Evolutionary conservation across 2,888 invertebrate species (phyloP), one percentile per base, ranked within the genome.

Genomic region (Anthophora plumipes): DNA sequence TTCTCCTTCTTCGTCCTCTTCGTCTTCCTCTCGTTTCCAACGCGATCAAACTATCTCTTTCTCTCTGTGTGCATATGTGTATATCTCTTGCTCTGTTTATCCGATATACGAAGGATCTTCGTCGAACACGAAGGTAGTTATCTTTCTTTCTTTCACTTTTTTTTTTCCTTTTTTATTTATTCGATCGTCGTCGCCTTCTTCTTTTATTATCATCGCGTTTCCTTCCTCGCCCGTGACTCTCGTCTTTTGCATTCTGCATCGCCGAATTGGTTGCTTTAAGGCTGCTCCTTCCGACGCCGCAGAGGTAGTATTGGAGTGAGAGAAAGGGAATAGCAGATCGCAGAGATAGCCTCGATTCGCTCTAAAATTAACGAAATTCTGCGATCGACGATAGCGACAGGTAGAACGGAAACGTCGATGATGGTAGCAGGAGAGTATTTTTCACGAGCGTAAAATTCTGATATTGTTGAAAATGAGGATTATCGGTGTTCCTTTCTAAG

Each of bases 221-320:
- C 77, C 54, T 41, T 48, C 68, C 39, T 20, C 41, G 41, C 63
- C n/a, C 57, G 31, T 55, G 37, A 52, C 73, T 22, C 72, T 54
- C 57, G 77, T 72, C 82, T 82, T 82, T 84, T 84, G 79, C 87
- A 82, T 87, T 84, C 84, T 81, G 64, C 84, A 69, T 48, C 77
- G 79, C 77, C 87, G 82, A 87, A 87, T 85, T 87, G 71, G n/a
- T 77, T 50, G 80, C 77, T 78, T 69, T 60, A 72, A 9, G 83
- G 59, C 71, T 57, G 59, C 59, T 52, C 76, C 68, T 66, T 84
- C 68, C 79, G 60, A 75, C 46, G 66, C 48, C 48, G 1, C 8
- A n/a, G 52, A 14, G n/a, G 48, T 46, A 1, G 4, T 9, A 9
- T 12, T 50, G 48, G 55, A 31, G 69, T 31, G 6, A 14, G 43